Base-by-base conservation (phyloP, 2,797 vertebrate genomes). In the Eurystomus glaucurus region DNA sequence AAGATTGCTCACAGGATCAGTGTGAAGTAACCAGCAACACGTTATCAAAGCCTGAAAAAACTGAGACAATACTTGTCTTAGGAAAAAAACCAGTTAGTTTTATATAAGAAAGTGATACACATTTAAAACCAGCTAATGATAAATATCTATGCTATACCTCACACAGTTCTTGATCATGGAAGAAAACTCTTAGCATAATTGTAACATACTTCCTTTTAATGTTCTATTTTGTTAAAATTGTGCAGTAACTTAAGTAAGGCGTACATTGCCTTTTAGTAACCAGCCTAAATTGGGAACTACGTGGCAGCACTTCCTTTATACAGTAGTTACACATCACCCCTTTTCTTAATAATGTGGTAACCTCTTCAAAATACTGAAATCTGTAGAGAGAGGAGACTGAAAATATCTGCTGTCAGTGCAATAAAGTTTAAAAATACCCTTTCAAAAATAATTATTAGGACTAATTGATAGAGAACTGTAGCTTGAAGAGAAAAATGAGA, bases 31-130 rank as follows among this genome's bases (percentile, higher is more conserved):
- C 7, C 9, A 61, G 14, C 35, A 92, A n/a, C 43, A 71, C 8
- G 11, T 65, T 74, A 61, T 10, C 91, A 48, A 96, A 96, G 22
- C 18, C 69, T 86, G 39, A 91, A 88, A 95, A 54, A 50, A 35
- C 11, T 26, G 51, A 66, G 37, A 65, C 22, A 31, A 7, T 55
- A 57, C 77, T 95, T 86, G 39, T 4, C 28, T 37, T 37, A 62
- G 43, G 51, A 23, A 29, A 69, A 80, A 13, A 21, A 16, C 8
- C 22, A 2, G 3, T 10, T 77, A n/a, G 33, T 91, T 80, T 94
- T 95, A 13, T 39, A 8, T 33, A 57, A 89, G 65, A 85, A 22
- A 79, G 4, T 79, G 35, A 61, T 54, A 74, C 41, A 22, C 11
- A 28, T 35, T 84, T 82, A 39, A 60, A 85, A 77, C 15, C 10